Evolutionary conservation across 2,888 invertebrate species (phyloP).

Genomic region (Stenichneumon culpator): DNA sequence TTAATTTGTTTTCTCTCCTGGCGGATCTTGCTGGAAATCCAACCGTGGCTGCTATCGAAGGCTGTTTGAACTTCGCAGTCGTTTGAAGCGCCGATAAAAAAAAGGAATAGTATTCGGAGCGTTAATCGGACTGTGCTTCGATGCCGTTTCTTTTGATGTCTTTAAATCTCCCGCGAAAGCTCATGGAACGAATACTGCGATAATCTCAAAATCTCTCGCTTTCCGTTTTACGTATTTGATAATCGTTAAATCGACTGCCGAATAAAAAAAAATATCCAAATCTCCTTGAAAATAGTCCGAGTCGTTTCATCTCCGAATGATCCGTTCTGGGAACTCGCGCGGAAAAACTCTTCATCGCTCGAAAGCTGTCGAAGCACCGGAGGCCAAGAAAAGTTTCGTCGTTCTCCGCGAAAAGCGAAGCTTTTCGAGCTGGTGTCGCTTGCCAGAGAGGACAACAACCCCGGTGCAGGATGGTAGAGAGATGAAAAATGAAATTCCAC

Average conservation of each 20-base stretch:
- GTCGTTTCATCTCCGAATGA: background rate
- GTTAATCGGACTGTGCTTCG: constrained; percentile 2
- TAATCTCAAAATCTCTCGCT: background rate
- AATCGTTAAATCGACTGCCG: no score
- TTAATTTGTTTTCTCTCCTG: background rate
- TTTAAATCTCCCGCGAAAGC: background rate
- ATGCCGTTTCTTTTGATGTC: background rate
- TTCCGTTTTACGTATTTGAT: no score
- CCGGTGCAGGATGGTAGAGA: background rate
- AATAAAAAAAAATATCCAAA: no score
- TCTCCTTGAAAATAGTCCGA: background rate
- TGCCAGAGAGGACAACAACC: background rate
- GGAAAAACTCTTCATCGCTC: background rate
- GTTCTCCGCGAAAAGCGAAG: background rate
- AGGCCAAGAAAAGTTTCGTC: background rate
- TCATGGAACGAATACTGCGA: background rate
- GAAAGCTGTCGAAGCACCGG: background rate
- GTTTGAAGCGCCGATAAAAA: constrained; percentile 1
- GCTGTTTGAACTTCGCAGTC: background rate
- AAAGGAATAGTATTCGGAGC: background rate
- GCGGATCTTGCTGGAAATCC: background rate
- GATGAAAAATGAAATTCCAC: background rate
- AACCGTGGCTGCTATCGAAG: background rate
- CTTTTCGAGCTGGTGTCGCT: background rate
- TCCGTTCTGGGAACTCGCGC: background rate